A percentile compares a stretch with the other conserved stretches of the same genome.
These are phyloP conservation scores for Julus scandinavius DNA, from an alignment of 2,888 invertebrate species.

Conservation along the genomic window DNA sequence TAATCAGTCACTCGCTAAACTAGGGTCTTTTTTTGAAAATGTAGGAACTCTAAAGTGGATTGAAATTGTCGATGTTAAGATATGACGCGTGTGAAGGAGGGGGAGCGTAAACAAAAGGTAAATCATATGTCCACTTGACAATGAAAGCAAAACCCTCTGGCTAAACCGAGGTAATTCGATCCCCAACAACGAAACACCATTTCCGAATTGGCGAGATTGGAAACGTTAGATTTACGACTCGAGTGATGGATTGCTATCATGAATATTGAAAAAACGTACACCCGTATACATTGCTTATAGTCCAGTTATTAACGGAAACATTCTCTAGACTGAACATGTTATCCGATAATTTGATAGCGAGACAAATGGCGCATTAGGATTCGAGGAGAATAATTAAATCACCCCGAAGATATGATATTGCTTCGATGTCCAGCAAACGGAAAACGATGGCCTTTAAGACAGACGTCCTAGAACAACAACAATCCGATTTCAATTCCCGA, in stretches of 20 bases:
- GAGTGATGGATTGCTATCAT: neutral
- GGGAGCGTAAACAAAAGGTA: constrained; percentile 33
- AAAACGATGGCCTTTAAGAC: neutral
- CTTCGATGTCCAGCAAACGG: neutral
- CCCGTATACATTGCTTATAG: neutral
- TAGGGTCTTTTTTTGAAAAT: neutral
- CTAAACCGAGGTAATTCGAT: neutral
- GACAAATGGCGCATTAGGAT: constrained; percentile 3
- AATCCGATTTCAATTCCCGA: neutral
- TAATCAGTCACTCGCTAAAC: neutral
- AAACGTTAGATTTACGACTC: constrained; percentile 33
- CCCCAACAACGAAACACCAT: neutral
- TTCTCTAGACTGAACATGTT: neutral
- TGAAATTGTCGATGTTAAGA: constrained; percentile 26
- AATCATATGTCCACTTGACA: neutral
- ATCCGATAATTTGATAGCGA: neutral
- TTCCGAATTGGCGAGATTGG: neutral
- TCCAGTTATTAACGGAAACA: neutral
- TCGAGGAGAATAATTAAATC: neutral
- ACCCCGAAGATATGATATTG: neutral
- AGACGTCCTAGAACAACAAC: neutral
- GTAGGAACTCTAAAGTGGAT: constrained; percentile 14
- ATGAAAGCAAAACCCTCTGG: neutral
- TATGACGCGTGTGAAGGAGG: neutral
- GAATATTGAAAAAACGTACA: neutral